Conservation (phyloP, 2,113 vertebrate genomes). For the Cottus gobio region DNA sequence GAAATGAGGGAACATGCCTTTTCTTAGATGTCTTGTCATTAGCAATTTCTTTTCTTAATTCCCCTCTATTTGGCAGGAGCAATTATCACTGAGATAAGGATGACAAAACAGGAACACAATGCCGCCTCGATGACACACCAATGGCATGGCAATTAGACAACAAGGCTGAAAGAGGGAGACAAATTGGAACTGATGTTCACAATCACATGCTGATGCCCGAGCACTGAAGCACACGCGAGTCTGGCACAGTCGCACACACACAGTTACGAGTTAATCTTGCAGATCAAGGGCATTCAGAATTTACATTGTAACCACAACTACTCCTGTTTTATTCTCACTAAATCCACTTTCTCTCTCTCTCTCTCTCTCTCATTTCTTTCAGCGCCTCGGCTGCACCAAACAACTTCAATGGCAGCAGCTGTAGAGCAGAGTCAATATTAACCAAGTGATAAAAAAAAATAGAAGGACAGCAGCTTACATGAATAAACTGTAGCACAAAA, state of each 20-base stretch:
- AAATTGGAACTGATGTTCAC: conserved; percentile 78
- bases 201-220: conserved; percentile 66
- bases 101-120: conserved; percentile 79
- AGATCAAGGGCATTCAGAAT: conserved; percentile 62
- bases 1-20: conserved; percentile 73
- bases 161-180: conserved; percentile 67
- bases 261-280: conserved; percentile 45
- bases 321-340: conserved; percentile 28
- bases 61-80: conserved; percentile 71
- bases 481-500: conserved; percentile 51
- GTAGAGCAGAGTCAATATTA: conserved; percentile 63
- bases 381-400: conserved; percentile 23
- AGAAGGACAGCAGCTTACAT: conserved; percentile 39
- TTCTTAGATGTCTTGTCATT: conserved; percentile 77
- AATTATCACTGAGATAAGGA: conserved; percentile 80
- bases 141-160: conserved; percentile 79
- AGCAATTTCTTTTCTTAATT: conserved; percentile 79
- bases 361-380: conserved; percentile 30
- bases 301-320: conserved; percentile 45
- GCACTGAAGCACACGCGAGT: conserved; percentile 24
- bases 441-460: conserved; percentile 53
- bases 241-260: conserved; percentile 16
- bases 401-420: conserved; percentile 61
- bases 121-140: conserved; percentile 70
- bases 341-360: conserved; percentile 16